Conservation (phyloP, 2,113 vertebrate genomes). For the Rallus limicola region DNA sequence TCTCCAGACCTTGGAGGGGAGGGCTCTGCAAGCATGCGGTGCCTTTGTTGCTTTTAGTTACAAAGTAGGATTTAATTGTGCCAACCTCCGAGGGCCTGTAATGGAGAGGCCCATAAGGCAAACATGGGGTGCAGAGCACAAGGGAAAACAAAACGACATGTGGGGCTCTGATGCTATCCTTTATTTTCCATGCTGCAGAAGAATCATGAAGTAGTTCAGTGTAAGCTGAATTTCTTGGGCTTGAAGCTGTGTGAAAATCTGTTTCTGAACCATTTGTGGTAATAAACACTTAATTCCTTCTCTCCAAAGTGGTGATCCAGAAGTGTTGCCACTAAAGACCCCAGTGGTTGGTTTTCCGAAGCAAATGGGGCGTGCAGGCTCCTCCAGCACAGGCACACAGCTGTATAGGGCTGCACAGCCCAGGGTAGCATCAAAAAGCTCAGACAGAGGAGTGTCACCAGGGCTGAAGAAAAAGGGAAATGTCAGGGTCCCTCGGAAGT, state of each 20-base stretch:
- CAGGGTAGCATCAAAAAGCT: accelerated
- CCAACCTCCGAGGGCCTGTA: not conserved
- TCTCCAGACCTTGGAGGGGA: not conserved
- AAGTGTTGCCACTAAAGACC: not conserved
- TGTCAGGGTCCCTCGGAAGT: accelerated
- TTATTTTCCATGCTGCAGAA: not conserved
- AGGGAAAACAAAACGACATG: not conserved
- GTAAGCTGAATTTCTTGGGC: not conserved
- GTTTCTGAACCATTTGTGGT: not conserved
- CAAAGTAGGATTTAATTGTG: not conserved
- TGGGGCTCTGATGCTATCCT: not conserved
- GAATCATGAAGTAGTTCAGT: not conserved
- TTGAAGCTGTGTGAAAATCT: not conserved
- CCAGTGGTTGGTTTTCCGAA: not conserved
- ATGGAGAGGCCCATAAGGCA: not conserved
- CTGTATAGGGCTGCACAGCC: not conserved
- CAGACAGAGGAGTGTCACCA: not conserved
- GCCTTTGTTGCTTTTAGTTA: not conserved
- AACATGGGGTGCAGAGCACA: not conserved
- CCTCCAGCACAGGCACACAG: not conserved
- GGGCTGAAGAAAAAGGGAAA: not conserved
- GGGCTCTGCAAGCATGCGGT: not conserved
- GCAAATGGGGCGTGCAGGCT: not conserved
- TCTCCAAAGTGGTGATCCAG: not conserved
- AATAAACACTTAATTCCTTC: not conserved